Evolutionary conservation across 2,113 vertebrate species (phyloP), one percentile per base, ranked within the genome.

Genomic region (Prochilodus magdalenae): DNA sequence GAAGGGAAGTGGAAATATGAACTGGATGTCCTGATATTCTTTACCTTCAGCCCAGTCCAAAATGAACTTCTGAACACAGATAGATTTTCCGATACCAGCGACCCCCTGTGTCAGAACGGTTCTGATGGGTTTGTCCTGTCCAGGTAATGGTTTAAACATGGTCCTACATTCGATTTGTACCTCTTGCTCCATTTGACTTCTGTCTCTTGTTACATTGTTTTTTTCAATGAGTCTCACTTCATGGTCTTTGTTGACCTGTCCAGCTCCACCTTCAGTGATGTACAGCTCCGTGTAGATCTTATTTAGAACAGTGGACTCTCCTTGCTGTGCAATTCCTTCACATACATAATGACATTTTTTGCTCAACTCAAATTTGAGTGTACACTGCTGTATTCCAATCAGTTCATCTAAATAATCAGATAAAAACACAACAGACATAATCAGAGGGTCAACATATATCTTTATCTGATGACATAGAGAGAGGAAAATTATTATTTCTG

Each of bases 261-360:
- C 12, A 62, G 16, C 18, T 27, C 3, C 13, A 40, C 69, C 47
- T 11, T 27, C 57, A 67, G 82, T 83, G 18, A 84, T 79, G 57
- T 81, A 81, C 66, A 79, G 77, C 44, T 79, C 77, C 47, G 77
- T 79, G 55, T 79, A 79, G 66, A 79, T 79, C n/a, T 55, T 81
- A 44, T 66, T 74, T 5, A 81, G 79, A 40, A 4, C 24, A 22
- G 24, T 81, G 59, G 59, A 74, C 29, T 75, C 60, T 44, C 79
- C 79, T 22, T 57, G 71, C 47, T 81, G 66, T 75, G 79, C 72
- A 66, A 75, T 75, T 67, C 79, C 79, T 81, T 81, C 79, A 12
- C 15, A 81, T 27, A 81, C 72, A 18, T 5, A 15, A 22, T 29
- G 4, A 67, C 26, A 75, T 4, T 75, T 81, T 5, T 27, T 29